These are phyloP conservation scores for Albula glossodonta DNA, from an alignment of 2,113 vertebrate genomes.

Conservation along the genomic window DNA sequence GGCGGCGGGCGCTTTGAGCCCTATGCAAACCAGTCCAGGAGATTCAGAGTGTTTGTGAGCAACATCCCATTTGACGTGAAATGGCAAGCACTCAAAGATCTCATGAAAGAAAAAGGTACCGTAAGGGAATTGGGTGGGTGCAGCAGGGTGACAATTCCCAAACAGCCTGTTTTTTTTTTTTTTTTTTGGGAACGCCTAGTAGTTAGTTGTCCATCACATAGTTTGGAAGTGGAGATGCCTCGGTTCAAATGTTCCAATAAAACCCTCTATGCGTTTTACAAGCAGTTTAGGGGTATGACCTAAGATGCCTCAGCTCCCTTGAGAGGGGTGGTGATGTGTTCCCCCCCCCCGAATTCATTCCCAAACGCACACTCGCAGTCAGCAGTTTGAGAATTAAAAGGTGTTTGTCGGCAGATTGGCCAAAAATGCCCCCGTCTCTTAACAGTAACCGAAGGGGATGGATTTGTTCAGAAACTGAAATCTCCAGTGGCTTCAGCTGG, in stretches of 20 bases:
- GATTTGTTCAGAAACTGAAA: not conserved
- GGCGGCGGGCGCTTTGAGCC: conserved; percentile 78
- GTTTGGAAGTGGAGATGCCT: not conserved
- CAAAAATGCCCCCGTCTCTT: not conserved
- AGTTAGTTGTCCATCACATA: not conserved
- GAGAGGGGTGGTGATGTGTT: too few relatives aligned
- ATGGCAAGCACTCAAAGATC: conserved; percentile 83
- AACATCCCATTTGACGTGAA: conserved; percentile 83
- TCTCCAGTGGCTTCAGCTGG: conserved; percentile 8
- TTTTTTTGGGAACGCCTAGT: not conserved
- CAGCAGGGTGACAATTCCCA: too few relatives aligned
- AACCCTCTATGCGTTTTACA: not conserved
- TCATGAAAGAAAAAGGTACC: conserved; percentile 86
- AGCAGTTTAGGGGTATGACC: not conserved
- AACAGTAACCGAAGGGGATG: conserved; percentile 5
- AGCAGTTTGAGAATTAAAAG: not conserved
- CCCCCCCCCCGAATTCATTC: not conserved
- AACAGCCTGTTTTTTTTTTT: not conserved
- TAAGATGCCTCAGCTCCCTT: not conserved
- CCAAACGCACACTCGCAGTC: not conserved
- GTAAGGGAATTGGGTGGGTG: not conserved
- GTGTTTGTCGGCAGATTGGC: not conserved
- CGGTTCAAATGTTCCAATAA: not conserved
- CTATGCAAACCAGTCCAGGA: conserved; percentile 69
- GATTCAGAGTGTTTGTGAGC: conserved; percentile 81